These are phyloP conservation scores for Sericinus montela DNA, from an alignment of 2,888 invertebrate species.

Conservation along the genomic window DNA sequence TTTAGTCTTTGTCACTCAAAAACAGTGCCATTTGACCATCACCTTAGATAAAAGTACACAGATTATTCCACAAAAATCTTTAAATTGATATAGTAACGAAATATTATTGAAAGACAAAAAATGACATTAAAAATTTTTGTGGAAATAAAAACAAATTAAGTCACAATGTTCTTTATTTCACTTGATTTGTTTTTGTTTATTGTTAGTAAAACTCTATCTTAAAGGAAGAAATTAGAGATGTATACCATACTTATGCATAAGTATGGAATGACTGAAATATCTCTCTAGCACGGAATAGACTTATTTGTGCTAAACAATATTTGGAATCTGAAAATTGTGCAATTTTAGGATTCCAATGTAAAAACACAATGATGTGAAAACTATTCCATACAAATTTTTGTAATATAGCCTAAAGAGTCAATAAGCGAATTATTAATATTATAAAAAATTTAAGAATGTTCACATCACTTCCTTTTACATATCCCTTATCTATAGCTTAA, in stretches of 20 bases:
- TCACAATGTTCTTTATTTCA: slow-evolving; percentile 1
- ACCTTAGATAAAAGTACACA: slow-evolving; percentile 44
- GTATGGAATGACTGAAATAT: slow-evolving; percentile 15
- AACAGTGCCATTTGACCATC: slow-evolving; percentile 49
- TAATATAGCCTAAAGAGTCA: too few relatives aligned
- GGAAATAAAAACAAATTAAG: slow-evolving; percentile 7
- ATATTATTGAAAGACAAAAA: too few relatives aligned
- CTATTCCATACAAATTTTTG: background rate
- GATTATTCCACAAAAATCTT: slow-evolving; percentile 35
- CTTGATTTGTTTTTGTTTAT: slow-evolving; percentile 33
- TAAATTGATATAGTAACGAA: too few relatives aligned
- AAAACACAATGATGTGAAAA: slow-evolving; percentile 23
- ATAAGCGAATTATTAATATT: background rate
- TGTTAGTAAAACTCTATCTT: slow-evolving; percentile 61
- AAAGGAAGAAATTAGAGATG: slow-evolving; percentile 24
- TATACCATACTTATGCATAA: slow-evolving; percentile 13
- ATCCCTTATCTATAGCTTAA: slow-evolving; percentile 26
- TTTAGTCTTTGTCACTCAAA: slow-evolving; percentile 11
- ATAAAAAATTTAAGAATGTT: background rate
- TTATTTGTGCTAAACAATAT: slow-evolving; percentile 24
- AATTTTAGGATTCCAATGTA: slow-evolving; percentile 27
- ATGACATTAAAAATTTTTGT: slow-evolving; percentile 4
- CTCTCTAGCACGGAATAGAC: slow-evolving; percentile 15
- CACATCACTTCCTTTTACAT: background rate
- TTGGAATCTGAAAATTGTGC: slow-evolving; percentile 27